A percentile compares a stretch with the other conserved stretches of the same genome.
Evolutionary conservation across 2,888 invertebrate genomes (phyloP).

Genomic region (Mesodorylaimus sp.): DNA sequence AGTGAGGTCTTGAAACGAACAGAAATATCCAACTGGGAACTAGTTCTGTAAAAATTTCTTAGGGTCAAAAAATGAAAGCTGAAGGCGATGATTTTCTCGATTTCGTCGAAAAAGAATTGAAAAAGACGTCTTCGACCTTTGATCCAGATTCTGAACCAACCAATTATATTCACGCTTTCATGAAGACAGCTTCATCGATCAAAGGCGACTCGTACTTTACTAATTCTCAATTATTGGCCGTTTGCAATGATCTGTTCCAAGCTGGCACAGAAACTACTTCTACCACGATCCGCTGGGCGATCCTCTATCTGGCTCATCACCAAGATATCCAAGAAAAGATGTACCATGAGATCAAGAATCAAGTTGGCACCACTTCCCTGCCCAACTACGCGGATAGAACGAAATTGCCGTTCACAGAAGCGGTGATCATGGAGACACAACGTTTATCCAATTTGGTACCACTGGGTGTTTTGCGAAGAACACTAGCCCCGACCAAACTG

Average conservation of each 20-base stretch:
- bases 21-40: too few relatives aligned
- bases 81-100: not conserved
- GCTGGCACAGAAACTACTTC: slow-evolving; percentile 14
- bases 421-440: not conserved
- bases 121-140: slow-evolving; percentile 1
- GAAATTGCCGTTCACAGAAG: not conserved
- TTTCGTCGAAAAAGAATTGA: not conserved
- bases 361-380: slow-evolving; percentile 16
- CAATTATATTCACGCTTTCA: slow-evolving; percentile 11
- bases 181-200: slow-evolving; percentile 5
- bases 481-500: not conserved
- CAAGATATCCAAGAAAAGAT: slow-evolving; percentile 19
- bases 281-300: slow-evolving; percentile 13
- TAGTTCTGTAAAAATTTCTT: too few relatives aligned
- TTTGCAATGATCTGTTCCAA: slow-evolving; percentile 9
- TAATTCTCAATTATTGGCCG: slow-evolving; percentile 9
- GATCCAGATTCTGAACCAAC: not conserved
- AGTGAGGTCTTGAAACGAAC: too few relatives aligned
- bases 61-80: too few relatives aligned
- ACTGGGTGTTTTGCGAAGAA: not conserved
- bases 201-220: slow-evolving; percentile 5
- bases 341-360: slow-evolving; percentile 20
- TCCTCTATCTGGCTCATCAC: slow-evolving; percentile 10
- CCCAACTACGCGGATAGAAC: not conserved
- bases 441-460: not conserved